These are phyloP conservation scores for Anguilla japonica DNA, from an alignment of 2,113 vertebrate genomes.

Conservation along the genomic window DNA sequence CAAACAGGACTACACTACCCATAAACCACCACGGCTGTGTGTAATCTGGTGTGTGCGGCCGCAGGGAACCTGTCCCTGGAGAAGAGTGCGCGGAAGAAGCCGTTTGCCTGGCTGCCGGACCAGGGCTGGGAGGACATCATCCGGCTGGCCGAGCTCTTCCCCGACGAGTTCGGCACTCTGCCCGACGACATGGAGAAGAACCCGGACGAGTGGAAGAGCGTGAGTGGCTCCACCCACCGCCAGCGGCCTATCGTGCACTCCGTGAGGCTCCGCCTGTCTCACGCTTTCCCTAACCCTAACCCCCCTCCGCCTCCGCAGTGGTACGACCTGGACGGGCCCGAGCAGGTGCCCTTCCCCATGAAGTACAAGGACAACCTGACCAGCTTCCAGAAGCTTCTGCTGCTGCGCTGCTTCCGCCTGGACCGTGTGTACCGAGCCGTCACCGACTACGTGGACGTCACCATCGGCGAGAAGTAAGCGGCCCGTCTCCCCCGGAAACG, in stretches of 20 bases:
- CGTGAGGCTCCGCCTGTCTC: background rate
- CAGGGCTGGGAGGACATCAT: slow-evolving; percentile 94
- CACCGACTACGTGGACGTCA: slow-evolving; percentile 79
- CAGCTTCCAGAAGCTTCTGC: slow-evolving; percentile 84
- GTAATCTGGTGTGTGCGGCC: background rate
- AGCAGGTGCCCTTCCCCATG: slow-evolving; percentile 78
- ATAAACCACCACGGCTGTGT: background rate
- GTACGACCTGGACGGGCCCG: slow-evolving; percentile 73
- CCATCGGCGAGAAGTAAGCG: slow-evolving; percentile 86
- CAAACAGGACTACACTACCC: background rate
- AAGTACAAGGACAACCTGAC: slow-evolving; percentile 72
- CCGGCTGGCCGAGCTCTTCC: slow-evolving; percentile 78
- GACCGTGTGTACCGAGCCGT: slow-evolving; percentile 91
- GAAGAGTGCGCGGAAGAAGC: slow-evolving; percentile 80
- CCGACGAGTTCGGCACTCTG: slow-evolving; percentile 76
- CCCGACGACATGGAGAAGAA: slow-evolving; percentile 79
- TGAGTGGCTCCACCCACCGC: slow-evolving; percentile 58
- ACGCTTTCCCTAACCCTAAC: background rate
- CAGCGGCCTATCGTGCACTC: too few species aligned
- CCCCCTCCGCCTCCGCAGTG: slow-evolving; percentile 30
- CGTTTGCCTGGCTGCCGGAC: slow-evolving; percentile 81
- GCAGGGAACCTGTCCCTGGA: slow-evolving; percentile 91
- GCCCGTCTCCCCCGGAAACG: background rate
- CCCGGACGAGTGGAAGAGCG: slow-evolving; percentile 76
- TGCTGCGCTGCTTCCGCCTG: slow-evolving; percentile 90